Percentiles rank a stretch among this genome's conserved stretches.
Evolutionary conservation across 2,113 vertebrate species (phyloP).

Genomic region (Cephalophus harveyi): DNA sequence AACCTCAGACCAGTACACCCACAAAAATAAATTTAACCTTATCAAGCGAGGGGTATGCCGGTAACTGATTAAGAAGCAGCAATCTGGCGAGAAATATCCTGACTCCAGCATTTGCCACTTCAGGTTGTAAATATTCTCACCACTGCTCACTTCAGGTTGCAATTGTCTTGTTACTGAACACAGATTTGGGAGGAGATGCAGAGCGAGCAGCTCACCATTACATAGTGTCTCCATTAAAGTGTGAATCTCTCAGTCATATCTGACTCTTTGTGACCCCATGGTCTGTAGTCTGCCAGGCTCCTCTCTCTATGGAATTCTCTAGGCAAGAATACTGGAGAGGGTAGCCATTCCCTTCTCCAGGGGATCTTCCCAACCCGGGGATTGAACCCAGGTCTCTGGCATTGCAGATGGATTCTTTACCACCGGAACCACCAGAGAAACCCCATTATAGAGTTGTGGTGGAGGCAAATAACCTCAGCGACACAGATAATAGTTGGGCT

Average conservation of each 20-base stretch:
- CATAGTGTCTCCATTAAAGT: neutral
- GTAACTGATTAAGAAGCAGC: neutral
- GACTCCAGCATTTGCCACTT: neutral
- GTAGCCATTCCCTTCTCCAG: neutral
- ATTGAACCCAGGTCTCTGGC: neutral
- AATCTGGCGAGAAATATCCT: neutral
- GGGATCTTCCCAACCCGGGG: neutral
- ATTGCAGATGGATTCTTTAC: neutral
- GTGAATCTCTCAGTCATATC: neutral
- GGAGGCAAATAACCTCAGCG: no score
- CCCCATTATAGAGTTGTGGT: no score
- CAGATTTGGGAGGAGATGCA: neutral
- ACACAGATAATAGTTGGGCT: no score
- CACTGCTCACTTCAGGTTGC: neutral
- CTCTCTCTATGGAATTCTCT: neutral
- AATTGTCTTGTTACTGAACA: neutral
- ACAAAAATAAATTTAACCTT: neutral
- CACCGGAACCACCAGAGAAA: no score
- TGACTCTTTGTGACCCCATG: neutral
- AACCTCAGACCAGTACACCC: neutral
- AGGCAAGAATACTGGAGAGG: neutral
- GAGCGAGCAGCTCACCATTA: rapidly evolving
- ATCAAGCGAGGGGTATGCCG: neutral
- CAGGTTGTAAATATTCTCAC: neutral
- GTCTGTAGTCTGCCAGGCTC: neutral